Evolutionary conservation across 2,113 vertebrate species (phyloP).

Genomic region (Hystrix cristata): DNA sequence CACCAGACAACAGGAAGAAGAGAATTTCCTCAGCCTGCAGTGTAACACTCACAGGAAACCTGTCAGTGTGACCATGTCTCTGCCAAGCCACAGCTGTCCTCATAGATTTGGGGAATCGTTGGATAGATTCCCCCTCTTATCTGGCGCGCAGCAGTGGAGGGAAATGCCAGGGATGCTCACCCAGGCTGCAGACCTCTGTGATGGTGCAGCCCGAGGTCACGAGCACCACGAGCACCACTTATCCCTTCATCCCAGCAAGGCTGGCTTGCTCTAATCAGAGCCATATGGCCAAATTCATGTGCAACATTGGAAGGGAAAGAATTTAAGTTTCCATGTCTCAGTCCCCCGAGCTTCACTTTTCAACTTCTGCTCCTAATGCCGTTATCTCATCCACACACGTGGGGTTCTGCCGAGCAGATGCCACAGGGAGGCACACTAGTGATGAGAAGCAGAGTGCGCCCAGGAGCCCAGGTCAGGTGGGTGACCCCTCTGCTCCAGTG

Average conservation of each 20-base stretch:
- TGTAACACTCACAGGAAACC: not conserved
- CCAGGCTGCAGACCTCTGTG: not conserved
- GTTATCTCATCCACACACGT: constrained; percentile 67
- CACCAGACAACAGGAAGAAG: not conserved
- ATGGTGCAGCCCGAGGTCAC: not conserved
- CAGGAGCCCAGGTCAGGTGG: not conserved
- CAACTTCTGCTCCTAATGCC: constrained; percentile 71
- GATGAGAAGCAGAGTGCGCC: not conserved
- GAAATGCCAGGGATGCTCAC: not conserved
- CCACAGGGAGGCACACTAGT: not conserved
- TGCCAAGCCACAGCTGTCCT: not conserved
- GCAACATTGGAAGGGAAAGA: constrained; percentile 40
- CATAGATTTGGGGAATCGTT: rapidly evolving
- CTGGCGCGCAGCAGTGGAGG: not conserved
- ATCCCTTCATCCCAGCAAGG: not conserved
- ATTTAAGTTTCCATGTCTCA: constrained; percentile 59
- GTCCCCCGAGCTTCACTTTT: constrained; percentile 55
- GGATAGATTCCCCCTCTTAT: not conserved
- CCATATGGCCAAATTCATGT: not conserved
- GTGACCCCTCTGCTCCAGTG: not conserved
- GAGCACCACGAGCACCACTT: not conserved
- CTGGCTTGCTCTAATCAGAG: constrained; percentile 48
- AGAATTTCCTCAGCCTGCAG: not conserved
- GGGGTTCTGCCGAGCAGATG: constrained; percentile 20
- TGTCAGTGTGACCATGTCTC: not conserved